Conservation (phyloP, 2,113 vertebrate genomes). For the Mola mola region DNA sequence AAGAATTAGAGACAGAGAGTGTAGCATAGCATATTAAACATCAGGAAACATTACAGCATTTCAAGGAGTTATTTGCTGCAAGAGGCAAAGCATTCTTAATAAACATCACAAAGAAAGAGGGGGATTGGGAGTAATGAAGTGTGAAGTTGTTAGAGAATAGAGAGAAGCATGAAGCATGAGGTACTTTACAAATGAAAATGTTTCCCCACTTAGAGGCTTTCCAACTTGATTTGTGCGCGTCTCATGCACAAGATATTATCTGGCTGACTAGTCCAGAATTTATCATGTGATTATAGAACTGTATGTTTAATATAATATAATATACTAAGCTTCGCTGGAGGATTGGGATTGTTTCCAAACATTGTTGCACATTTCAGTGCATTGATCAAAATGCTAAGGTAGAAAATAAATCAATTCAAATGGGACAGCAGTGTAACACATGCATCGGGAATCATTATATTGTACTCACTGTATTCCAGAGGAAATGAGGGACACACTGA, state of each 20-base stretch:
- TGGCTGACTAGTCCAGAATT: conserved; percentile 7
- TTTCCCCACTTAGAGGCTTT: conserved; percentile 17
- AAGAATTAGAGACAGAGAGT: conserved; percentile 75
- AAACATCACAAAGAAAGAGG: conserved; percentile 54
- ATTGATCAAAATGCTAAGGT: neutral
- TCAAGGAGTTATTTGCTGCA: conserved; percentile 58
- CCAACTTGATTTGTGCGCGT: conserved; percentile 35
- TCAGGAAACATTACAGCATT: conserved; percentile 58
- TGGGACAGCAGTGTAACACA: neutral
- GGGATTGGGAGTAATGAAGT: conserved; percentile 46
- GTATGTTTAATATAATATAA: neutral
- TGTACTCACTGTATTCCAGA: conserved; percentile 98
- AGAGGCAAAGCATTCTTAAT: conserved; percentile 57
- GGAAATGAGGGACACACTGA: conserved; percentile 99
- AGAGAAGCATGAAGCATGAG: conserved; percentile 47
- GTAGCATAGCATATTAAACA: conserved; percentile 74
- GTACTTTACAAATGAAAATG: conserved; percentile 40
- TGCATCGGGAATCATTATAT: neutral
- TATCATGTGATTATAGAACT: conserved; percentile 12
- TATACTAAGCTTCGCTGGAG: neutral
- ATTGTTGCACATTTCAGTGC: neutral
- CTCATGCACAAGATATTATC: conserved; percentile 18
- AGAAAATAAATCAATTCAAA: neutral
- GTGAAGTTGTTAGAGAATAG: conserved; percentile 51
- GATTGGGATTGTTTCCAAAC: neutral